Conservation (phyloP, 2,113 vertebrate genomes). For the Pomatostomus ruficeps region DNA sequence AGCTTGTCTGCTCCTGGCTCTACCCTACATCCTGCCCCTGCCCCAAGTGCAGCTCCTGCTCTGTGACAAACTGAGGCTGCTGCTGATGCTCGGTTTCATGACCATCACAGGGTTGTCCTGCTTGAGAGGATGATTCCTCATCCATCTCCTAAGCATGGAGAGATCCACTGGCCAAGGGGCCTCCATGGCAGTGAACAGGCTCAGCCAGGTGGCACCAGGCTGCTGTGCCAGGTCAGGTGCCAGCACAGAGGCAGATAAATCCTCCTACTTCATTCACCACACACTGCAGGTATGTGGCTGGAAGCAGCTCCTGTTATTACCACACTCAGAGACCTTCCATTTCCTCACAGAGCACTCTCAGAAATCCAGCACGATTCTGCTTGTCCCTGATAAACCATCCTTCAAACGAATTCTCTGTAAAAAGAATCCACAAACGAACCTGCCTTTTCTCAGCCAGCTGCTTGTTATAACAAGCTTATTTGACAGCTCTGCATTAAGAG, state of each 20-base stretch:
- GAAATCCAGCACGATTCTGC: neutral
- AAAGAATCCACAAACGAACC: slow-evolving; percentile 27
- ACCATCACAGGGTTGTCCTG: neutral
- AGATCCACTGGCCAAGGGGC: neutral
- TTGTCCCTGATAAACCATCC: neutral
- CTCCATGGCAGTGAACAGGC: rapidly evolving
- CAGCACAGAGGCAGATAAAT: neutral
- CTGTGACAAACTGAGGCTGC: neutral
- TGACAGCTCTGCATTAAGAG: slow-evolving; percentile 53
- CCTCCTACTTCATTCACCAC: neutral
- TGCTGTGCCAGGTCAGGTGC: neutral
- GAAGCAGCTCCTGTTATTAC: neutral
- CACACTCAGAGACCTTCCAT: neutral
- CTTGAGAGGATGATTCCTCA: neutral
- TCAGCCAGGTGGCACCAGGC: neutral
- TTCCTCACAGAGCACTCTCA: neutral
- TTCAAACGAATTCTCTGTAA: neutral
- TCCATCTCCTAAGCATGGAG: neutral
- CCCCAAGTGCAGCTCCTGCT: neutral
- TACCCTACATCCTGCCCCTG: neutral
- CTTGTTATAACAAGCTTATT: slow-evolving; percentile 33
- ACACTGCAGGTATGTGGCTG: neutral
- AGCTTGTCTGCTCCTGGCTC: neutral
- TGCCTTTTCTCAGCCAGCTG: slow-evolving; percentile 29
- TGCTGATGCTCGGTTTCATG: neutral